phyloP scores from a whole-genome alignment of 1,140 invertebrate genomes.

The Scaptomyza pallida region DNA sequence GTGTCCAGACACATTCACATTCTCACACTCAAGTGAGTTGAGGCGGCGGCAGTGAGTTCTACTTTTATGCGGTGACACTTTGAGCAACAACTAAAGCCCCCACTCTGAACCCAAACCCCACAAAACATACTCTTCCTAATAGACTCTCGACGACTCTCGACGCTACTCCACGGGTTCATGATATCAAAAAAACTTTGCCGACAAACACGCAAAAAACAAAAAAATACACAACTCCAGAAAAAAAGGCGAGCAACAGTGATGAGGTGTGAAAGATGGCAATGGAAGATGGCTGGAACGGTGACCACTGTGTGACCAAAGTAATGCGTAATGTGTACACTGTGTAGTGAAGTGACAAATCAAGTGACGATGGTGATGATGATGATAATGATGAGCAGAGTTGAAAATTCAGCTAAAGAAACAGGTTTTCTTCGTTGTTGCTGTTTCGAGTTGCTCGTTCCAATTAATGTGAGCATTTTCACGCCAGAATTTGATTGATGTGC shows the following conservation, averaged over 20 bases:
- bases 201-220: constrained; percentile 37
- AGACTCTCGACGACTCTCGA: neutral
- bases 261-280: constrained; percentile 22
- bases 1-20: constrained; percentile 64
- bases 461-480: constrained; percentile 68
- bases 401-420: constrained; percentile 14
- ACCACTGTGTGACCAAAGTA: constrained; percentile 20
- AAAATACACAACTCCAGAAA: constrained; percentile 5
- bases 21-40: constrained; percentile 66
- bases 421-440: constrained; percentile 13
- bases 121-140: neutral
- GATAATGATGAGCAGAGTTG: no score
- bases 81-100: constrained; percentile 27
- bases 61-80: constrained; percentile 79
- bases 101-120: no score
- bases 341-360: constrained; percentile 44
- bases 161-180: constrained; percentile 46
- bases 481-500: constrained; percentile 62
- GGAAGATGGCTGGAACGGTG: neutral
- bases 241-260: constrained; percentile 28
- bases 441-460: constrained; percentile 43
- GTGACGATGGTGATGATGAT: constrained; percentile 25
- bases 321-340: constrained; percentile 4
- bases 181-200: constrained; percentile 77
- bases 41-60: constrained; percentile 52